Evolutionary conservation across 2,888 invertebrate species (phyloP), one percentile per base, ranked within the genome.

Genomic region (Pseudococcus jackbeardsleyi): DNA sequence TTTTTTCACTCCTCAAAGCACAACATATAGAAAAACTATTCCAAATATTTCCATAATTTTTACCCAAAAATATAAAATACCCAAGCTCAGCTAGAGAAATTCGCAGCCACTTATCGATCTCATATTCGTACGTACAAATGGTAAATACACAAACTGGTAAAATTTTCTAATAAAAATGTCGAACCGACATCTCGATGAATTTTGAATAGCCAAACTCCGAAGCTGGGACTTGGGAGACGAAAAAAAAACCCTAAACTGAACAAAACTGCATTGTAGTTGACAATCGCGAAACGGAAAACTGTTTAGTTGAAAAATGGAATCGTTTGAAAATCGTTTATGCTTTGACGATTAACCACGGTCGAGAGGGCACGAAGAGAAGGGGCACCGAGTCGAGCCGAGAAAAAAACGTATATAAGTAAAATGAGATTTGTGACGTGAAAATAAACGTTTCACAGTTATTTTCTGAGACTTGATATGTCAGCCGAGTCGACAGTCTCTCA

Each of bases 91-190:
- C 3, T 33, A 12, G 72, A 72, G 12, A 33, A 72, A 33, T 72
- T 72, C 33, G 12, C 72, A 72, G 72, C 72, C 33, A 72, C 72
- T 72, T 72, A 72, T 72, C 79, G 79, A 79, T 79, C 39, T n/a
- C n/a, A n/a, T n/a, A n/a, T n/a, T n/a, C n/a, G n/a, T n/a, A 46
- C 17, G 19, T 19, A 79, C 19, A n/a, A 1, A 9, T 46, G 39
- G 11, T 33, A n/a, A 39, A 33, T 39, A 42, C n/a, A 42, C 17
- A 48, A 48, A n/a, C 15, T 12, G 72, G 11, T 79, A 79, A 39
- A 79, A 79, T 79, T 79, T 79, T 79, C 79, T 79, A 79, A 79
- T 79, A 79, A 46, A 79, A 79, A 79, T 46, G 79, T 79, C 79
- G 79, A 79, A 79, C 79, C 46, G 79, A 42, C 79, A 46, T 42